These are phyloP conservation scores for Scaptomyza reducta DNA, from an alignment of 2,888 invertebrate species.

Conservation along the genomic window DNA sequence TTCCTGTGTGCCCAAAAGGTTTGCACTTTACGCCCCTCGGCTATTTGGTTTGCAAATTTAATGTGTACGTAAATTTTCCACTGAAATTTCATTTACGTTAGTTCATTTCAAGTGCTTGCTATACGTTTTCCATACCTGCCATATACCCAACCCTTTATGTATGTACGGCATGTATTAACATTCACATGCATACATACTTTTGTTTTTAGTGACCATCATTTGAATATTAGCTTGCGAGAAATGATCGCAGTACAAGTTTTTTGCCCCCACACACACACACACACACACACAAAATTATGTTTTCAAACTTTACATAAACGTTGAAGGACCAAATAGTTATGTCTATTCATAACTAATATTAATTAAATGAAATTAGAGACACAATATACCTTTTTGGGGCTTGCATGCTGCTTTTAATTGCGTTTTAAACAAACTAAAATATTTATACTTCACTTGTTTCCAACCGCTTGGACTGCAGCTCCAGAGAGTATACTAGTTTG, in stretches of 20 bases:
- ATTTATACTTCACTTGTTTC: no score
- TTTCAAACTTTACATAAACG: conserved; percentile 55
- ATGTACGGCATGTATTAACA: neutral
- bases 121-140: neutral
- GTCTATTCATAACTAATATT: neutral
- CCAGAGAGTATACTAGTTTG: no score
- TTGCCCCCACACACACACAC: neutral
- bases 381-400: neutral
- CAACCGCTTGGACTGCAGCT: no score
- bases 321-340: neutral
- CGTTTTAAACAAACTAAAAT: no score
- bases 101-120: conserved; percentile 57
- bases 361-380: neutral
- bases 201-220: conserved; percentile 58
- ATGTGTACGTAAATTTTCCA: conserved; percentile 64
- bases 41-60: conserved; percentile 71
- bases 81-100: conserved; percentile 69
- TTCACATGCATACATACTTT: conserved; percentile 5
- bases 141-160: neutral
- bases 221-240: conserved; percentile 42
- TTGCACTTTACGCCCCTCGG: conserved; percentile 65
- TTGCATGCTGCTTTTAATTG: neutral
- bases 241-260: conserved; percentile 2
- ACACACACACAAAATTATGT: no score
- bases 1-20: conserved; percentile 62